Evolutionary conservation across 1,140 invertebrate species (phyloP).

Genomic region (Euura lappo): DNA sequence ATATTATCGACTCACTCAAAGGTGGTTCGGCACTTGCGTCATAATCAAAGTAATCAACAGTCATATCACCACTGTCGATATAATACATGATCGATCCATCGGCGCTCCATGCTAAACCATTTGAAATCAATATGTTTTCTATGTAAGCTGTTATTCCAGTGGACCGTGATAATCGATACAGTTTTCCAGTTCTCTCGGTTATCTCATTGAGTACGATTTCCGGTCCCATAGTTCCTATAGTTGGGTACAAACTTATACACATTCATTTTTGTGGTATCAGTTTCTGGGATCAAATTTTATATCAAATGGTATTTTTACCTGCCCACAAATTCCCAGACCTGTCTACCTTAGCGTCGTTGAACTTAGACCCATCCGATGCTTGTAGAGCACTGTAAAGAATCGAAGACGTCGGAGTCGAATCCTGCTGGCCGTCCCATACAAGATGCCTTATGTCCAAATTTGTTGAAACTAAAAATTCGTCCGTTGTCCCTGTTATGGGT

Average conservation of each 20-base stretch:
- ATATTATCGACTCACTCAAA: constrained; percentile 52
- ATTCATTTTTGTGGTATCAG: too few relatives aligned
- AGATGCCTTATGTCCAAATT: constrained; percentile 18
- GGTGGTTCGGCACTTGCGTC: constrained; percentile 29
- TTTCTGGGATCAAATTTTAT: too few relatives aligned
- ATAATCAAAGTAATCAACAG: constrained; percentile 58
- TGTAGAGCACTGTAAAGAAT: constrained; percentile 14
- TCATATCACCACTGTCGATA: constrained; percentile 52
- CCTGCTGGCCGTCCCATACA: constrained; percentile 19
- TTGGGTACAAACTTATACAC: too few relatives aligned
- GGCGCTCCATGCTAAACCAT: constrained; percentile 57
- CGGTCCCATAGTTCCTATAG: constrained; percentile 74
- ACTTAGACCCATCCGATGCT: constrained; percentile 15
- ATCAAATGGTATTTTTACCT: not conserved
- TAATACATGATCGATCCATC: constrained; percentile 57
- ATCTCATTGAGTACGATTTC: constrained; percentile 48
- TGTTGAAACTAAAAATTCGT: constrained; percentile 20
- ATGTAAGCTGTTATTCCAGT: not conserved
- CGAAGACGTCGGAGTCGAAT: constrained; percentile 13
- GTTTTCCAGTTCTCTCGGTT: constrained; percentile 4
- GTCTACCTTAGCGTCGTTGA: constrained; percentile 19
- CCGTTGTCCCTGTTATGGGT: constrained; percentile 11
- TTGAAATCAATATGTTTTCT: constrained; percentile 45
- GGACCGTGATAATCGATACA: not conserved
- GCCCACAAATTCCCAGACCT: constrained; percentile 8